These are phyloP conservation scores for Genyomyrus donnyi DNA, from an alignment of 2,113 vertebrate species.

Conservation along the genomic window DNA sequence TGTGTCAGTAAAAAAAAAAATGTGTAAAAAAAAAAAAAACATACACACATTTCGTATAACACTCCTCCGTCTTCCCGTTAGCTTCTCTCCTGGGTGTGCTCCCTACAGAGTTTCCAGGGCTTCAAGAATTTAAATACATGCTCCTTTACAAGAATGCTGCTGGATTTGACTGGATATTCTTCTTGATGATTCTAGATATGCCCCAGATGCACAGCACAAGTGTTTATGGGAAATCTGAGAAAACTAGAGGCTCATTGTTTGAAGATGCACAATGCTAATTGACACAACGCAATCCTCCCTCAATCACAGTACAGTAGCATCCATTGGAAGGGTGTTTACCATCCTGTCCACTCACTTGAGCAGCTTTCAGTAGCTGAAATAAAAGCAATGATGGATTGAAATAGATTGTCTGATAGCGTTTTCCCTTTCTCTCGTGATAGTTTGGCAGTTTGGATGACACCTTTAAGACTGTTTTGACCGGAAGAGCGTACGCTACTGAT, in stretches of 20 bases:
- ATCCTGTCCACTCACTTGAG: constrained; percentile 22
- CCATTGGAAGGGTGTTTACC: constrained; percentile 15
- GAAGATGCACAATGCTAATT: constrained; percentile 31
- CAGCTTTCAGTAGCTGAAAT: constrained; percentile 11
- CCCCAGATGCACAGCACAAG: background rate
- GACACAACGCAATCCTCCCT: constrained; percentile 44
- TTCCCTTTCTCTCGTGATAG: background rate
- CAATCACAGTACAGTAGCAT: background rate
- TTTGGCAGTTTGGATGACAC: background rate
- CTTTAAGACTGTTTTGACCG: background rate
- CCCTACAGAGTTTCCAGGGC: background rate
- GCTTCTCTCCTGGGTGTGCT: background rate
- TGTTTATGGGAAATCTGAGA: constrained; percentile 33
- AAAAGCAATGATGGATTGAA: constrained; percentile 4
- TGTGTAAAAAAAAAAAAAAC: background rate
- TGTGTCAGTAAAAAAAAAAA: background rate
- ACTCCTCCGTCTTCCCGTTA: background rate
- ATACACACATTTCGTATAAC: constrained; percentile 15
- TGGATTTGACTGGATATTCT: background rate
- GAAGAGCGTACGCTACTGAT: background rate
- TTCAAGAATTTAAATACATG: background rate
- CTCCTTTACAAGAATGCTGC: background rate
- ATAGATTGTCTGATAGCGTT: background rate
- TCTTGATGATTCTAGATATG: constrained; percentile 20
- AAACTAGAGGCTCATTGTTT: constrained; percentile 17